phyloP scores from a whole-genome alignment of 2,797 vertebrate genomes.

The Serranus cabrilla region DNA sequence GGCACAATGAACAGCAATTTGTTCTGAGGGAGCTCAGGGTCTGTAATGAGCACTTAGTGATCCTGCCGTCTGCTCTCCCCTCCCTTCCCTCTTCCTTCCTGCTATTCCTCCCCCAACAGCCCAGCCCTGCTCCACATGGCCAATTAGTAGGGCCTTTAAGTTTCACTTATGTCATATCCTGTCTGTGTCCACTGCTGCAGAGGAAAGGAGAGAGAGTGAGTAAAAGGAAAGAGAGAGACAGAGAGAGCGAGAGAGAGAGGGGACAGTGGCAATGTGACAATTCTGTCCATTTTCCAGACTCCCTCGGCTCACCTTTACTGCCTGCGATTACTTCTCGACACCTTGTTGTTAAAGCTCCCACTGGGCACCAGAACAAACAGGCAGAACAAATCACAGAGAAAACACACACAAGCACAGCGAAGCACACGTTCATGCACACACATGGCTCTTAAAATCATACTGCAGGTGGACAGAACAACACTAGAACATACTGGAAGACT shows the following conservation, averaged over 20 bases:
- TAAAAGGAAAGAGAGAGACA: neutral
- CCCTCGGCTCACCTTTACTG: slow-evolving; percentile 29
- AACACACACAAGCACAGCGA: neutral
- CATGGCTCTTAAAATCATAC: no score
- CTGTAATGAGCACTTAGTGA: slow-evolving; percentile 40
- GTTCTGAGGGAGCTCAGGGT: slow-evolving; percentile 7
- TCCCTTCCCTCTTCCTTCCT: slow-evolving; percentile 47
- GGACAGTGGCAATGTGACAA: slow-evolving; percentile 11
- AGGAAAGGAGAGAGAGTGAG: neutral
- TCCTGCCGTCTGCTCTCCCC: slow-evolving; percentile 31
- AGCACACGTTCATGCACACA: neutral
- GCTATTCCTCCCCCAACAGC: slow-evolving; percentile 32
- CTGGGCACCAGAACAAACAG: slow-evolving; percentile 32
- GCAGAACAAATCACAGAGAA: neutral
- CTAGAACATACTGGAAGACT: no score
- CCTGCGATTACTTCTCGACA: slow-evolving; percentile 34
- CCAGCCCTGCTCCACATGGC: slow-evolving; percentile 26
- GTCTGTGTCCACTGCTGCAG: slow-evolving; percentile 17
- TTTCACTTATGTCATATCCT: slow-evolving; percentile 41
- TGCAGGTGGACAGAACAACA: no score
- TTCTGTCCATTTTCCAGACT: slow-evolving; percentile 27
- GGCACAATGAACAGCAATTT: slow-evolving; percentile 1
- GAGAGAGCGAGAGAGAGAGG: neutral
- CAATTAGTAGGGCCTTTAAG: slow-evolving; percentile 53
- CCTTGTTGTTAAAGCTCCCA: slow-evolving; percentile 35